Evolutionary conservation across 2,113 vertebrate genomes (phyloP).

Genomic region (Hucho hucho): DNA sequence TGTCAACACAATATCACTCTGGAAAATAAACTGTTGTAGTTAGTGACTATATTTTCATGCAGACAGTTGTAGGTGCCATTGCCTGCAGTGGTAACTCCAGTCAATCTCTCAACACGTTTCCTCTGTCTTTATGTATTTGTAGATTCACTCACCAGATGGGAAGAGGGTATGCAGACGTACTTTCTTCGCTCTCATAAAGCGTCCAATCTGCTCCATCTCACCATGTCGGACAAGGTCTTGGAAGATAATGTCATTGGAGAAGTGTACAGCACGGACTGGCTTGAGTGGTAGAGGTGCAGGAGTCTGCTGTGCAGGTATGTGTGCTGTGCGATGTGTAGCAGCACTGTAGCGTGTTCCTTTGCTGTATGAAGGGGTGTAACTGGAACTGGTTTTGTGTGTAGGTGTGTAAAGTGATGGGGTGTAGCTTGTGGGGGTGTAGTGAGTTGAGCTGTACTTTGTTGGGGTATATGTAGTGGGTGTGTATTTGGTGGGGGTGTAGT

Average conservation of each 20-base stretch:
- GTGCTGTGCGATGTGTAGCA: constrained; percentile 32
- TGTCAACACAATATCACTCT: too few species aligned
- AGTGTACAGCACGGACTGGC: constrained; percentile 78
- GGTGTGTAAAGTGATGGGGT: constrained; percentile 47
- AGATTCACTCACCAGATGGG: constrained; percentile 83
- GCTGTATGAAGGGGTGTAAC: constrained; percentile 57
- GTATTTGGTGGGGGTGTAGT: constrained; percentile 49
- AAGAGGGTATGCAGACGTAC: constrained; percentile 88
- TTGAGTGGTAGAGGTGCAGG: constrained; percentile 60
- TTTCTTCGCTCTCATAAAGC: constrained; percentile 90
- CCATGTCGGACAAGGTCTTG: constrained; percentile 89
- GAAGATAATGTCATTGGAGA: constrained; percentile 90
- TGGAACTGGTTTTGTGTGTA: constrained; percentile 55
- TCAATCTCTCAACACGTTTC: background rate
- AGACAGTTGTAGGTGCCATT: background rate
- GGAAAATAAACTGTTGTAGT: too few species aligned
- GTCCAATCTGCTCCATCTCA: constrained; percentile 90
- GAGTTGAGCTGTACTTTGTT: constrained; percentile 48
- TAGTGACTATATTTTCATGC: background rate
- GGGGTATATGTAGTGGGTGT: constrained; percentile 28
- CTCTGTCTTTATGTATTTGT: too few species aligned
- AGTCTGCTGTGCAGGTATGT: constrained; percentile 27
- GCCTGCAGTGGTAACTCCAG: background rate
- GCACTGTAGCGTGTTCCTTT: constrained; percentile 52
- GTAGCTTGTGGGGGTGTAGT: constrained; percentile 24